Evolutionary conservation across 2,797 vertebrate genomes (phyloP).

Genomic region (Cephalopachus bancanus): DNA sequence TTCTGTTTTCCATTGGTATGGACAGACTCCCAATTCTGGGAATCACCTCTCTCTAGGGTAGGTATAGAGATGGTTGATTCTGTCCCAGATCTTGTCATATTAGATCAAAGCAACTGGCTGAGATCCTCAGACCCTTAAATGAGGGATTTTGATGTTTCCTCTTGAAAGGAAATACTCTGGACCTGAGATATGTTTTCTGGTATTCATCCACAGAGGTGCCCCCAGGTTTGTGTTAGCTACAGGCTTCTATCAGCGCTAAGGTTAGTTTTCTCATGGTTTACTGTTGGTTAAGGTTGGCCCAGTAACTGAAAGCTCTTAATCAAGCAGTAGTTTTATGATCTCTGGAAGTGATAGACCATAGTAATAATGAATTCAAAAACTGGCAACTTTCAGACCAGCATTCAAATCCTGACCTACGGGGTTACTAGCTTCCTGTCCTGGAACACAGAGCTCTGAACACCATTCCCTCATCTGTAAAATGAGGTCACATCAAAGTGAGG

Average conservation of each 20-base stretch:
- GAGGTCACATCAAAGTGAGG: neutral
- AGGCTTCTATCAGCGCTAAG: neutral
- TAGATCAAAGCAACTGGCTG: neutral
- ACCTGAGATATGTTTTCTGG: neutral
- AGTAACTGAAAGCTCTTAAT: neutral
- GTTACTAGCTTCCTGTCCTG: neutral
- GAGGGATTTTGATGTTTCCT: neutral
- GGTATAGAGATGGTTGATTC: neutral
- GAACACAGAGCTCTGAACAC: neutral
- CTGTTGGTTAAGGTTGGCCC: neutral
- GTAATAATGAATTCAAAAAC: neutral
- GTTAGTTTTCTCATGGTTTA: neutral
- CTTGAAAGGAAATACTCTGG: neutral
- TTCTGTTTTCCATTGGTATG: neutral
- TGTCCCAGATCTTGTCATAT: neutral
- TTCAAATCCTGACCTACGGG: neutral
- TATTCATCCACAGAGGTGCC: neutral
- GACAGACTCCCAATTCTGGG: neutral
- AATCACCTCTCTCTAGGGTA: neutral
- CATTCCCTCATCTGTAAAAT: slow-evolving; percentile 13
- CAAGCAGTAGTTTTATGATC: neutral
- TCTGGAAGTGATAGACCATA: neutral
- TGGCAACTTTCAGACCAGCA: neutral
- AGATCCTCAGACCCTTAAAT: neutral
- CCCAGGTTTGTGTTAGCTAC: neutral